Evolutionary conservation across 2,888 invertebrate species (phyloP).

Genomic region (Conistra vaccinii): DNA sequence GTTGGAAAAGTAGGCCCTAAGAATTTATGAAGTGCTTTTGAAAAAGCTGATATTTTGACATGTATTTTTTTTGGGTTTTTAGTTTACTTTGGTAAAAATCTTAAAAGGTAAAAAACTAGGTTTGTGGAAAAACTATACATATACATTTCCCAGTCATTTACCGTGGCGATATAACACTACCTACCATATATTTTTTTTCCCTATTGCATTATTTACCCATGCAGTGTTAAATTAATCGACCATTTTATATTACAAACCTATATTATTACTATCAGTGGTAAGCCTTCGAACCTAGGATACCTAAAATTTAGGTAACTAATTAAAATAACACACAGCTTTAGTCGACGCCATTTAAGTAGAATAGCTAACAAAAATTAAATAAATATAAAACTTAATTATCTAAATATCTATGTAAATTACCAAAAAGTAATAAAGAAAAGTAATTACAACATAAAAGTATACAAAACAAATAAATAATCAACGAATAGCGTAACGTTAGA

Average conservation of each 20-base stretch:
- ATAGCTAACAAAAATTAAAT: not conserved
- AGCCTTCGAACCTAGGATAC: not conserved
- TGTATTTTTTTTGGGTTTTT: no score
- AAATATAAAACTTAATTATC: not conserved
- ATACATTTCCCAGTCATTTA: no score
- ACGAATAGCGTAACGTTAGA: constrained; percentile 20
- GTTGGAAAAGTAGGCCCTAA: no score
- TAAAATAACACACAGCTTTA: not conserved
- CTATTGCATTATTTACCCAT: no score
- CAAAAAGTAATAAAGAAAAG: not conserved
- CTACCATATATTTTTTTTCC: no score
- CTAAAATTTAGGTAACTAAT: not conserved
- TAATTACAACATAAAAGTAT: not conserved
- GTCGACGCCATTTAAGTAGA: not conserved
- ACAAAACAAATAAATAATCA: constrained; percentile 9
- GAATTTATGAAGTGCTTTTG: not conserved
- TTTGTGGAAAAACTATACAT: no score
- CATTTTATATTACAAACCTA: not conserved
- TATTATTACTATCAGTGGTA: not conserved
- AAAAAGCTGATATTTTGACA: no score
- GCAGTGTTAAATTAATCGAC: not conserved
- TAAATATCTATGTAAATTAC: not conserved
- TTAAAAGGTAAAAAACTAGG: no score
- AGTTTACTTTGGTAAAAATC: no score
- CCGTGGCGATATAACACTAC: no score